Evolutionary conservation across 2,888 invertebrate species (phyloP).

Genomic region (Bugulina stolonifera): DNA sequence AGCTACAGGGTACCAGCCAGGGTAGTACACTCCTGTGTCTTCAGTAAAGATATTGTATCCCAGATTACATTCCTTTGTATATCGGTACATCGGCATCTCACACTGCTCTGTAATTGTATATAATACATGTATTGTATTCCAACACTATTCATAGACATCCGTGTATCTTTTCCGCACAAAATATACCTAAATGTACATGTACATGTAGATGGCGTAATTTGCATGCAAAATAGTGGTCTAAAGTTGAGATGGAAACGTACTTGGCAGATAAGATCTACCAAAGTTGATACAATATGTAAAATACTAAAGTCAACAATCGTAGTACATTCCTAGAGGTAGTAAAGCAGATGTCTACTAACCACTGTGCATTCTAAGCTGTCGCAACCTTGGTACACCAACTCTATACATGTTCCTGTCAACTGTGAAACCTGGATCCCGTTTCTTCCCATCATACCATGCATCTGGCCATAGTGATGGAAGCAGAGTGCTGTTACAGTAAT

Average conservation of each 20-base stretch:
- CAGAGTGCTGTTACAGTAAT: slow-evolving; percentile 9
- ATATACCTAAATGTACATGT: too few species aligned
- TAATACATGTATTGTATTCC: not conserved
- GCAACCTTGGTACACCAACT: slow-evolving; percentile 22
- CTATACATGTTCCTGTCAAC: slow-evolving; percentile 10
- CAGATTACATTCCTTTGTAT: slow-evolving; percentile 13
- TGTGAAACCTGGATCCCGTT: not conserved
- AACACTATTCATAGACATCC: too few species aligned
- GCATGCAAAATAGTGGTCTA: too few species aligned
- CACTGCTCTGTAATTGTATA: slow-evolving; percentile 7
- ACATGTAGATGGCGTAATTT: too few species aligned
- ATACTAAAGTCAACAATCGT: too few species aligned
- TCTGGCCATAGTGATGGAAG: slow-evolving; percentile 22
- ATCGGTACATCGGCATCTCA: slow-evolving; percentile 25
- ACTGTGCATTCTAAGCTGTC: slow-evolving; percentile 13
- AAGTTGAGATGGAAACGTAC: too few species aligned
- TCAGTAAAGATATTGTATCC: slow-evolving; percentile 11
- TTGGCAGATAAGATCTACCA: too few species aligned
- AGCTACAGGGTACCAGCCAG: slow-evolving; percentile 21
- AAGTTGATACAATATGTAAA: too few species aligned
- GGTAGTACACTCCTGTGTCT: slow-evolving; percentile 17
- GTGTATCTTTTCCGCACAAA: too few species aligned
- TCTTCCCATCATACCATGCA: not conserved
- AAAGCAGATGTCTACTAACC: not conserved
- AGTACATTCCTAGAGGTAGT: too few species aligned